Percentiles rank a stretch among this genome's conserved stretches.
Evolutionary conservation across 2,113 vertebrate species (phyloP).

Genomic region (Alethe diademata): DNA sequence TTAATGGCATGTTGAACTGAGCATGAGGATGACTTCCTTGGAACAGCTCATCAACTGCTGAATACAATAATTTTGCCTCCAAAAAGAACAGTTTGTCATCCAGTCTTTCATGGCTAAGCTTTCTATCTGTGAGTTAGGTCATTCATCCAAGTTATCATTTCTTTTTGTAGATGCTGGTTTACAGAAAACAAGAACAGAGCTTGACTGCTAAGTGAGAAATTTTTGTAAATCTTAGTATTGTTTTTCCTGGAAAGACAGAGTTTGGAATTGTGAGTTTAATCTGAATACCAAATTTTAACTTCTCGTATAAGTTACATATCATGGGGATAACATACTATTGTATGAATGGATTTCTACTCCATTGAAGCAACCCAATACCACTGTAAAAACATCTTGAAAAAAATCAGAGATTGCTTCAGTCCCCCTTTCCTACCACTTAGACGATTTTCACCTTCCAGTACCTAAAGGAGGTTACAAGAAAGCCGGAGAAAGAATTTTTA

Average conservation of each 20-base stretch:
- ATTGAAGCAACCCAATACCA: background rate
- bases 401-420: background rate
- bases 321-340: accelerated
- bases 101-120: background rate
- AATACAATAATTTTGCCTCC: background rate
- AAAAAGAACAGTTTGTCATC: background rate
- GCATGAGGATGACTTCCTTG: background rate
- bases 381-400: background rate
- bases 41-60: background rate
- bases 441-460: background rate
- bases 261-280: background rate
- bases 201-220: background rate
- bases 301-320: background rate
- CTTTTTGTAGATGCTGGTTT: background rate
- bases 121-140: background rate
- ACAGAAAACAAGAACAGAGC: background rate
- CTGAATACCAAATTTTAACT: background rate
- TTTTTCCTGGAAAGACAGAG: background rate
- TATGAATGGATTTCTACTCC: background rate
- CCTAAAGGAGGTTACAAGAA: background rate
- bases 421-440: background rate
- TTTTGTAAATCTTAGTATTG: background rate
- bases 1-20: background rate
- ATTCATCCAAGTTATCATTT: background rate
- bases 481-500: background rate